These are phyloP conservation scores for Notocelia uddmanniana DNA, from an alignment of 2,888 invertebrate species.

Conservation along the genomic window DNA sequence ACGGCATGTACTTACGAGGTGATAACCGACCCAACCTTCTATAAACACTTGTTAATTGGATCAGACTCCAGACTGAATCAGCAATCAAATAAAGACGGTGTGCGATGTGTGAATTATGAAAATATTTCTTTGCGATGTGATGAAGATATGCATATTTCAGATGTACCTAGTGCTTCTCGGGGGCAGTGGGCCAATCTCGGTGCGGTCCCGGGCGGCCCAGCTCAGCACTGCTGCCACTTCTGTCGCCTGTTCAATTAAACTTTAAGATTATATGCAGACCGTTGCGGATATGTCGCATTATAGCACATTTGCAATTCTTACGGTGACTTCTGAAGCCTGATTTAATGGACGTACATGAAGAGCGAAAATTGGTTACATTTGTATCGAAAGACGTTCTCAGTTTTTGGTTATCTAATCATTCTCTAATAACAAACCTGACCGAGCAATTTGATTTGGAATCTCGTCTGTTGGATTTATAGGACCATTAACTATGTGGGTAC, in stretches of 20 bases:
- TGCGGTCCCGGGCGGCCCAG: slow-evolving; percentile 52
- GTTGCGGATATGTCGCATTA: slow-evolving; percentile 25
- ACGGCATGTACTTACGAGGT: slow-evolving; percentile 68
- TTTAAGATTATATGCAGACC: slow-evolving; percentile 87
- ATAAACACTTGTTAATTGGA: slow-evolving; percentile 51
- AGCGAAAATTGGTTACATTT: too few species aligned
- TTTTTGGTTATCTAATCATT: too few species aligned
- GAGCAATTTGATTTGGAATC: too few species aligned
- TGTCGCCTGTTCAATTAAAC: slow-evolving; percentile 87
- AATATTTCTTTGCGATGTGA: slow-evolving; percentile 13
- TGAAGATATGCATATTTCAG: slow-evolving; percentile 27
- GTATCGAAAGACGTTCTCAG: too few species aligned
- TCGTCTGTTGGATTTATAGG: too few species aligned
- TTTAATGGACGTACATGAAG: neutral
- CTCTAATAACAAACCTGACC: too few species aligned
- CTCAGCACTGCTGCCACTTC: slow-evolving; percentile 35
- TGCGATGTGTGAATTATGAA: neutral
- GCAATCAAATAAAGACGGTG: neutral
- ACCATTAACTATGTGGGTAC: too few species aligned
- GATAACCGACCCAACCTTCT: slow-evolving; percentile 76
- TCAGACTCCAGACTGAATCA: neutral
- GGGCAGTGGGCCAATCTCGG: slow-evolving; percentile 55
- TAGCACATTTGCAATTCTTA: neutral
- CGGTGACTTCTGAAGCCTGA: neutral
- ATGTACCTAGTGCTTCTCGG: slow-evolving; percentile 48